Percentiles rank a stretch among this genome's conserved stretches.
phyloP scores from a whole-genome alignment of 2,888 invertebrate genomes.

The Eilema caniola region DNA sequence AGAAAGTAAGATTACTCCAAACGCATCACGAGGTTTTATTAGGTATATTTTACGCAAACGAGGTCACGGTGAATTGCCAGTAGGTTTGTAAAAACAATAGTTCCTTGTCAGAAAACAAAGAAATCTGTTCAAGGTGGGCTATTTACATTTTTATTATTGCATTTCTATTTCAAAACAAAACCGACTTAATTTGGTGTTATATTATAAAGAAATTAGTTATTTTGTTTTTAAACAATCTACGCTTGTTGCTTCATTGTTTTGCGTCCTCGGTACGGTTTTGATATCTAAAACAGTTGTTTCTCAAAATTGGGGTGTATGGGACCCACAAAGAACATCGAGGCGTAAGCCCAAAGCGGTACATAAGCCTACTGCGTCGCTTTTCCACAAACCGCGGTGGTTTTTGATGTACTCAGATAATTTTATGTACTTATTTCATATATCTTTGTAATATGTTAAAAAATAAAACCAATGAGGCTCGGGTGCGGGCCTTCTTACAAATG shows the following conservation, averaged over 20 bases:
- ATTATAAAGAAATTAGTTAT: neutral
- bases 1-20: constrained; percentile 15
- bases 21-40: constrained; percentile 15
- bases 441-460: no score
- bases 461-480: no score
- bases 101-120: constrained; percentile 17
- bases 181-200: neutral
- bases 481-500: no score
- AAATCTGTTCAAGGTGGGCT: constrained; percentile 17
- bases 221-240: neutral
- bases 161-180: constrained; percentile 15
- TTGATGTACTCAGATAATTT: no score
- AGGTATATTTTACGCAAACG: constrained; percentile 20
- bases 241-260: neutral
- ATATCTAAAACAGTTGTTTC: neutral
- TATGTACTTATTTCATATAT: no score
- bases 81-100: constrained; percentile 15
- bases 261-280: neutral
- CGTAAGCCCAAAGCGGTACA: no score
- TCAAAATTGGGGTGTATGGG: neutral
- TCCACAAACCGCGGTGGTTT: no score
- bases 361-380: no score
- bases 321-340: no score
- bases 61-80: constrained; percentile 15
- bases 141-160: constrained; percentile 3